A percentile compares a stretch with the other conserved stretches of the same genome.
Conservation (phyloP, 2,888 invertebrate genomes). For the Torymus tubicola region DNA sequence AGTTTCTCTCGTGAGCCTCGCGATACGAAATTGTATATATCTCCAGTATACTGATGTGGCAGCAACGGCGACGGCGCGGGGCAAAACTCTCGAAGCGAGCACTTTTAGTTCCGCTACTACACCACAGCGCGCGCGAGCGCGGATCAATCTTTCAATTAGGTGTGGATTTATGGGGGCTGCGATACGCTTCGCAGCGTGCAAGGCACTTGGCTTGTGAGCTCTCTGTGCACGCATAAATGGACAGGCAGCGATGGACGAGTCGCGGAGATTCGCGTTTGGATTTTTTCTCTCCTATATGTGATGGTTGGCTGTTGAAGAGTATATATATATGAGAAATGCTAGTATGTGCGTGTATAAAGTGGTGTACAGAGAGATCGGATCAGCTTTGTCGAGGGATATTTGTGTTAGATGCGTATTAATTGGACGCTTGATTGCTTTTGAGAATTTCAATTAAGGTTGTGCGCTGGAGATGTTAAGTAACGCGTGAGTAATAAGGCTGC, state of each 20-base stretch:
- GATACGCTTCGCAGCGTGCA: constrained; percentile 56
- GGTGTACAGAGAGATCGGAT: background rate
- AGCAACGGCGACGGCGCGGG: background rate
- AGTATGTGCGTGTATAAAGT: too few relatives aligned
- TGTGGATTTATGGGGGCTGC: constrained; percentile 66
- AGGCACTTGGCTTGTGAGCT: too few relatives aligned
- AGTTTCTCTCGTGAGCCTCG: constrained; percentile 59
- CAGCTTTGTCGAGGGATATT: background rate
- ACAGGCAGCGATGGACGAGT: constrained; percentile 42
- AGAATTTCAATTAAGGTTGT: background rate
- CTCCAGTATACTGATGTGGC: constrained; percentile 1
- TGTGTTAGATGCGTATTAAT: background rate
- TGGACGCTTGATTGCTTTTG: constrained; percentile 6
- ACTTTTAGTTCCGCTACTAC: constrained; percentile 64
- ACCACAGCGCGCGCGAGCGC: constrained; percentile 36
- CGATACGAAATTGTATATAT: constrained; percentile 54
- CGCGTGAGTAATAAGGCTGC: too few relatives aligned
- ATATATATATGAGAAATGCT: too few relatives aligned
- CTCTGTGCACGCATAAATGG: constrained; percentile 57
- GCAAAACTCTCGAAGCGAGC: constrained; percentile 56
- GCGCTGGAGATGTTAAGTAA: too few relatives aligned
- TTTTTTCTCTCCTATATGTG: background rate
- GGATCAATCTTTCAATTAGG: constrained; percentile 73
- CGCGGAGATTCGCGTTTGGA: background rate
- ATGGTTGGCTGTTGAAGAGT: too few relatives aligned